Percentiles rank a stretch among this genome's conserved stretches.
Conservation (phyloP, 92 coral and sea anemone genomes). For the Blastomussa wellsi region DNA sequence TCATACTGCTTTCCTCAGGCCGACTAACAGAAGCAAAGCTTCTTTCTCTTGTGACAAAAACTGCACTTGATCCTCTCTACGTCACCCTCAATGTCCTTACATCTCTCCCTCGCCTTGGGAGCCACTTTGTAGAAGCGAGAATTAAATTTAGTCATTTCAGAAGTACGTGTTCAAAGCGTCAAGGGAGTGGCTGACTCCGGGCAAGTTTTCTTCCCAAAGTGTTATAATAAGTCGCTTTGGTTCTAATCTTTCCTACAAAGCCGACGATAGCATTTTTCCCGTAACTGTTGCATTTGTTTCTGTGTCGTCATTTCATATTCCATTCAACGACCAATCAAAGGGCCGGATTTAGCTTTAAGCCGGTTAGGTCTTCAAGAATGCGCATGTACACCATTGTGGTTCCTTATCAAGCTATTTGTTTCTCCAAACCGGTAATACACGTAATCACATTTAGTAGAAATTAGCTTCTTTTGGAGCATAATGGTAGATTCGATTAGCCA, state of each 20-base stretch:
- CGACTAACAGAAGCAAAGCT: background rate
- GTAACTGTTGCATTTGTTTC: background rate
- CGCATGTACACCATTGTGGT: constrained; percentile 8
- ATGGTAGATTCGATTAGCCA: background rate
- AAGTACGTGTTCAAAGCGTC: background rate
- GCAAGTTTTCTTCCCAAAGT: background rate
- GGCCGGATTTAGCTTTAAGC: background rate
- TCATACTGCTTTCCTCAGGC: background rate
- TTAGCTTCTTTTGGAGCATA: background rate
- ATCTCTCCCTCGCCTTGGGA: background rate
- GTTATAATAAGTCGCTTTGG: constrained; percentile 26
- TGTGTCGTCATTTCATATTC: background rate
- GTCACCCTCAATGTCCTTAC: background rate
- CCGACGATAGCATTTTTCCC: background rate
- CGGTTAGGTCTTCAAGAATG: background rate
- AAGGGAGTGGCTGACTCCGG: background rate
- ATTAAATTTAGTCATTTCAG: background rate
- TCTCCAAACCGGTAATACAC: constrained; percentile 6
- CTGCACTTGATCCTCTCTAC: background rate
- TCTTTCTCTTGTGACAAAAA: background rate
- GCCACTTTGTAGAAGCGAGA: background rate
- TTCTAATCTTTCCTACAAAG: constrained; percentile 7
- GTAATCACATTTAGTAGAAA: background rate
- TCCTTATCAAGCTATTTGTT: background rate
- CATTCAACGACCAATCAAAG: constrained; percentile 12